Conservation (phyloP, 2,797 vertebrate species). For the Nyctibius grandis region DNA sequence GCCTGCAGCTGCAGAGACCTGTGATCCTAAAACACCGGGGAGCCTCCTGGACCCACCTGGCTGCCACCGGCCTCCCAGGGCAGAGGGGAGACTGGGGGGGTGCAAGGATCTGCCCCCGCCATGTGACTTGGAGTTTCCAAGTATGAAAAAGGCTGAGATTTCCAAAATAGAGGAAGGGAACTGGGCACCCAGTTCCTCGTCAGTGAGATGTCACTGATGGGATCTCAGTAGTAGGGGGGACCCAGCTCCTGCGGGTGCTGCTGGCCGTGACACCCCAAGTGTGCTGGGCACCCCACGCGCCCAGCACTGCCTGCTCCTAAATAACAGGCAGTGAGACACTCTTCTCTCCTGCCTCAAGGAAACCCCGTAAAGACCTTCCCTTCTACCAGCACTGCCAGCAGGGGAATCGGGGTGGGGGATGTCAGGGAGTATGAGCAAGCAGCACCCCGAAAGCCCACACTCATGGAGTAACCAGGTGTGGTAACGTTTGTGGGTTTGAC, state of each 20-base stretch:
- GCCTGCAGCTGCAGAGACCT: neutral
- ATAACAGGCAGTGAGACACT: neutral
- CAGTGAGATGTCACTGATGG: neutral
- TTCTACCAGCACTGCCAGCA: neutral
- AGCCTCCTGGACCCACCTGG: neutral
- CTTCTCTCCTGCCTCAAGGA: neutral
- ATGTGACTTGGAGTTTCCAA: neutral
- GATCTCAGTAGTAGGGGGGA: accelerated
- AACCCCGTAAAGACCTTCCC: neutral
- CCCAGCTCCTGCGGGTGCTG: neutral
- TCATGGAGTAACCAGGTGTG: neutral
- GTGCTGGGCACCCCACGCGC: neutral
- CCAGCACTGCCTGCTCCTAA: neutral
- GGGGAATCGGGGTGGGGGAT: neutral
- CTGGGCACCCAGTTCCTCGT: neutral
- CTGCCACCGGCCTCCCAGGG: neutral
- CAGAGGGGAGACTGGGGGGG: neutral
- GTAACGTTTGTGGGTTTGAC: neutral
- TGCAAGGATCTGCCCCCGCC: neutral
- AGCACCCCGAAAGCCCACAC: neutral
- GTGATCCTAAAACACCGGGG: neutral
- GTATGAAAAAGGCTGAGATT: neutral
- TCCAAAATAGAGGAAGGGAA: neutral
- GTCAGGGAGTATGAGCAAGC: accelerated
- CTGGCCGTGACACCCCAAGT: neutral